Base-by-base conservation (phyloP, 2,888 invertebrate genomes). In the Ctena decussata region DNA sequence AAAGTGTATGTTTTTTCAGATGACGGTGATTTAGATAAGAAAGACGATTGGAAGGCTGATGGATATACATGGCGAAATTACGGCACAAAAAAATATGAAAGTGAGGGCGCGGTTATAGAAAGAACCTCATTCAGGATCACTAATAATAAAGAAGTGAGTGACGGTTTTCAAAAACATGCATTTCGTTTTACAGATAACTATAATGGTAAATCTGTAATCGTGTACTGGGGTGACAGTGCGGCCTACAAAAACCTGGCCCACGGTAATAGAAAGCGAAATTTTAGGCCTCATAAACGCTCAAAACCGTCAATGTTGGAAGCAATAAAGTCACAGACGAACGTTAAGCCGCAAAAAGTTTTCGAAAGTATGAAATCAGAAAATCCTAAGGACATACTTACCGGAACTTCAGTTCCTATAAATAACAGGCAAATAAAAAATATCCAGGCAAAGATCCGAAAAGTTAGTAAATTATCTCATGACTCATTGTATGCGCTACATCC, bases 21-120 rank as follows among this genome's bases (percentile, higher is more conserved):
- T 44, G 21, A 11, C 24, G 77, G 80, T n/a, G 78, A 81, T 24
- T 0, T 6, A 8, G 46, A 73, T 32, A 77, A 78, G 35, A 74
- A 73, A 35, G 76, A 85, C 8, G 82, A 85, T 37, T 85, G 85
- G 85, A 44, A 72, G 21, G 79, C 71, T 3, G 85, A 85, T 75
- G 81, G 82, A 0, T 82, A 79, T 27, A 85, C 81, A 12, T 82
- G 85, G 85, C 53, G 82, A 0, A 75, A 82, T 39, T 76, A 76
- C 41, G 82, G 85, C 0, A 78, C 65, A 27, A 78, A 53, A 39
- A 41, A 12, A 21, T 71, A 75, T 37, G 53, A 44, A 46, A 18
- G 12, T 30, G 46, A 71, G 21, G 81, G 72, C 27, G 39, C 60
- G 15, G 30, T n/a, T 18, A 53, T 21, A n/a, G 30, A 60, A 60